phyloP scores from a whole-genome alignment of 2,888 invertebrate species.

The Zootermopsis nevadensis region DNA sequence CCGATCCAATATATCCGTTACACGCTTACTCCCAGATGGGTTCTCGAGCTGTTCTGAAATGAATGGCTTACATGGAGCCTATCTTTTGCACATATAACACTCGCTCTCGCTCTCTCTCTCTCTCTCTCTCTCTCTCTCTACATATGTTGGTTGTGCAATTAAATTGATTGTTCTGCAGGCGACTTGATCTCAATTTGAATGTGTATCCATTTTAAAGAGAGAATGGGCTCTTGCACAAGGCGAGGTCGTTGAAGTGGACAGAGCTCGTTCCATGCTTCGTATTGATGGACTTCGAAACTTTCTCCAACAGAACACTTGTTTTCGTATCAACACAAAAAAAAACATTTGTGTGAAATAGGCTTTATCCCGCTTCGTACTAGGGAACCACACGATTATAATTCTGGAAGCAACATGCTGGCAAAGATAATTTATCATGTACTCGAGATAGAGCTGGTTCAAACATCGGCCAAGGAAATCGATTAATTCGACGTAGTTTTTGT shows the following conservation, averaged over 20 bases:
- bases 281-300: background rate
- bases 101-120: background rate
- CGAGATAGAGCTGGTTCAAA: no score
- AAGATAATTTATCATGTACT: no score
- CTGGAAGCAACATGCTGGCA: no score
- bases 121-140: no score
- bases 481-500: no score
- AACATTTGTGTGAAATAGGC: no score
- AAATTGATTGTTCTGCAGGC: slow-evolving; percentile 40
- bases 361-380: no score
- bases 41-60: slow-evolving; percentile 28
- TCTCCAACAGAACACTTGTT: background rate
- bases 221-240: background rate
- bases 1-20: slow-evolving; percentile 46
- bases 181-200: slow-evolving; percentile 42
- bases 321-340: no score
- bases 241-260: background rate
- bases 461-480: no score
- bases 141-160: slow-evolving; percentile 20
- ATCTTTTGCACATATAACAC: slow-evolving; percentile 38
- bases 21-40: slow-evolving; percentile 45
- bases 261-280: background rate
- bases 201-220: slow-evolving; percentile 23
- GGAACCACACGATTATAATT: no score
- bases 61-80: slow-evolving; percentile 41